Base-by-base conservation (phyloP, 2,113 vertebrate genomes). In the Prochilodus magdalenae region DNA sequence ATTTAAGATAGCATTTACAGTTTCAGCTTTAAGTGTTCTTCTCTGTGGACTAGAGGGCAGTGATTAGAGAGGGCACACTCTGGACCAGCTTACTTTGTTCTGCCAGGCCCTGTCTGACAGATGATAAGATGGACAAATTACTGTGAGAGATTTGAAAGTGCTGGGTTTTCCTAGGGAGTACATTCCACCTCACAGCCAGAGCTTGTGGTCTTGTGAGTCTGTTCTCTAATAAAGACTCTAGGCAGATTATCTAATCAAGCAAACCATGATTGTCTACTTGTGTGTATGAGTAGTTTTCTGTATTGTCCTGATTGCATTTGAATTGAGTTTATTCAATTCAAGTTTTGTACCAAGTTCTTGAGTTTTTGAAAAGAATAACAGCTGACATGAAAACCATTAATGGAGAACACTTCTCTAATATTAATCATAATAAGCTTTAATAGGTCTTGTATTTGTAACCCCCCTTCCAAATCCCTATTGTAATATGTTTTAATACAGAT, bases 41-140 rank as follows among this genome's bases (percentile, higher is more conserved):
- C 66, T 44, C 36, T 44, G 36, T 67, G 20, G 66, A 10, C 66
- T 22, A 70, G 57, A 60, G n/a, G 36, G 0, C 66, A n/a, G 22
- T 70, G 66, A 44, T 3, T n/a, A 40, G 18, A 30, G 13, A 65
- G 29, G 20, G 20, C n/a, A 27, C 22, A 44, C 10, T n/a, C 22
- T 15, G 18, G 24, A 12, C 33, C 36, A 44, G 66, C 4, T 3
- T 5, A 13, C 24, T 44, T 40, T n/a, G 66, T 70, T 40, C 33
- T 44, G 66, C 8, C 16, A 22, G 65, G 33, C 65, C 16, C 29
- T 0, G 30, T 36, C 24, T 70, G 33, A 70, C 22, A 60, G 57
- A 3, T 60, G 57, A 60, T 60, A 60, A 60, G 57, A 36, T 70
- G 66, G 20, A 44, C 66, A 70, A 44, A 70, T 70, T 14, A 44